Percentiles rank a stretch among this genome's conserved stretches.
These are phyloP conservation scores for Orchestia grillus DNA, from an alignment of 1,140 invertebrate genomes.

Conservation along the genomic window DNA sequence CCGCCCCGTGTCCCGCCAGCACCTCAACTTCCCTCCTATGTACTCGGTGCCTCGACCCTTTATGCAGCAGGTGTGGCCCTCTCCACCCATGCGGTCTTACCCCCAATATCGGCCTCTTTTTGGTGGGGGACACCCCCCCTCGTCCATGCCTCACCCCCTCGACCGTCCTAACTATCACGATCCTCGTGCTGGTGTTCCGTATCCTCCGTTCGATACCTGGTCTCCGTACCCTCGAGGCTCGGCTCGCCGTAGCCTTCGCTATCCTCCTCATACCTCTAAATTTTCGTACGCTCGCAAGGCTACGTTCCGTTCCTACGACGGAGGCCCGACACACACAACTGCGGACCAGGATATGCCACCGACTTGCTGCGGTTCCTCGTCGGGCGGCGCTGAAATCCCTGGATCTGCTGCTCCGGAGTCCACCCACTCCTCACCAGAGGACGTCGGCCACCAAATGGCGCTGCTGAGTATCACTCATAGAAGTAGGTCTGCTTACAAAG, in stretches of 20 bases:
- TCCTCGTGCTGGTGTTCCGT: not conserved
- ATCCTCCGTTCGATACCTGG: slow-evolving; percentile 47
- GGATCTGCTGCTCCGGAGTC: not conserved
- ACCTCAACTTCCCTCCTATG: slow-evolving; percentile 5
- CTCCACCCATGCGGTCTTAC: not conserved
- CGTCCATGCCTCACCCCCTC: not conserved
- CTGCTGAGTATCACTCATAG: not conserved
- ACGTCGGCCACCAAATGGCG: slow-evolving; percentile 2
- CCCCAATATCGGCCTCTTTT: slow-evolving; percentile 1
- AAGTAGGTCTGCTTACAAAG: not conserved
- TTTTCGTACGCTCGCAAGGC: not conserved
- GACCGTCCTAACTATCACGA: not conserved
- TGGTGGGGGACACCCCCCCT: not conserved
- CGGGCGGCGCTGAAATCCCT: not conserved
- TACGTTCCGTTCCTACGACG: not conserved
- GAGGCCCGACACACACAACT: not conserved
- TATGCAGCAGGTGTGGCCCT: slow-evolving; percentile 4
- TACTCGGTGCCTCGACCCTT: not conserved
- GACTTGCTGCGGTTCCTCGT: not conserved
- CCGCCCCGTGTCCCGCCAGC: not conserved
- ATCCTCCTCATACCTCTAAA: not conserved
- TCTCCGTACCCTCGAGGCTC: slow-evolving; percentile 13
- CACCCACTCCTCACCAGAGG: not conserved
- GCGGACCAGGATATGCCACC: not conserved
- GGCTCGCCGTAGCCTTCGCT: slow-evolving; percentile 8